These are phyloP conservation scores for Tromatobia lineatoria DNA, from an alignment of 2,888 invertebrate genomes.

Conservation along the genomic window DNA sequence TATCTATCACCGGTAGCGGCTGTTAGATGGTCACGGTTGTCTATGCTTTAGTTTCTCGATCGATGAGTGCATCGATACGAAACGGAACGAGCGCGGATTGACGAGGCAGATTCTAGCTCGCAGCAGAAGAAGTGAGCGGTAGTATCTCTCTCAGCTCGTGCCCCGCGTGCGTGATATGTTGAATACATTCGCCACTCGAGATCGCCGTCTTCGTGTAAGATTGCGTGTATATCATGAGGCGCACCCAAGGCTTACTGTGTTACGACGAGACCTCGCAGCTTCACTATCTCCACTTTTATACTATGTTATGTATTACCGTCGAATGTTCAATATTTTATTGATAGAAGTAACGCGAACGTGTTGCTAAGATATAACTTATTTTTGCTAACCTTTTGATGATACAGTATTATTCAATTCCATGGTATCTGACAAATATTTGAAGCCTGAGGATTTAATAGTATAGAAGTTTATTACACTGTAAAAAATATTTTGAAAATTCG, in stretches of 20 bases:
- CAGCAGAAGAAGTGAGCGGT: conserved; percentile 54
- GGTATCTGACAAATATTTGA: neutral
- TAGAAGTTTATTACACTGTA: too few species aligned
- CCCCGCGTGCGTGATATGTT: conserved; percentile 56
- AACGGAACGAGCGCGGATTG: conserved; percentile 30
- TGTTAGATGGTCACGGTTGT: conserved; percentile 8
- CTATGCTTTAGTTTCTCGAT: conserved; percentile 43
- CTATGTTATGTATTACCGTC: neutral
- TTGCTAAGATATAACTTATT: neutral
- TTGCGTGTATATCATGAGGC: conserved; percentile 71
- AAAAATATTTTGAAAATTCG: too few species aligned
- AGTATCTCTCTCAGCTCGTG: conserved; percentile 44
- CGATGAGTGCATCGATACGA: conserved; percentile 37
- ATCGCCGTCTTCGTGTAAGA: conserved; percentile 47
- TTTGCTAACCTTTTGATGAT: neutral
- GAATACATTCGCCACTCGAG: conserved; percentile 60
- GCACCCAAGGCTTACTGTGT: conserved; percentile 82
- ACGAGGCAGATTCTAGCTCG: conserved; percentile 12
- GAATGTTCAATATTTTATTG: neutral
- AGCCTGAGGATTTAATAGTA: neutral
- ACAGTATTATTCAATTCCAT: neutral
- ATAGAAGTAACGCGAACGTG: neutral
- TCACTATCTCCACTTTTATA: conserved; percentile 49
- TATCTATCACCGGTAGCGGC: conserved; percentile 23
- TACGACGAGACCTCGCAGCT: conserved; percentile 76